These are phyloP conservation scores for Poecilia latipinna DNA, from an alignment of 2,113 vertebrate species.

Conservation along the genomic window DNA sequence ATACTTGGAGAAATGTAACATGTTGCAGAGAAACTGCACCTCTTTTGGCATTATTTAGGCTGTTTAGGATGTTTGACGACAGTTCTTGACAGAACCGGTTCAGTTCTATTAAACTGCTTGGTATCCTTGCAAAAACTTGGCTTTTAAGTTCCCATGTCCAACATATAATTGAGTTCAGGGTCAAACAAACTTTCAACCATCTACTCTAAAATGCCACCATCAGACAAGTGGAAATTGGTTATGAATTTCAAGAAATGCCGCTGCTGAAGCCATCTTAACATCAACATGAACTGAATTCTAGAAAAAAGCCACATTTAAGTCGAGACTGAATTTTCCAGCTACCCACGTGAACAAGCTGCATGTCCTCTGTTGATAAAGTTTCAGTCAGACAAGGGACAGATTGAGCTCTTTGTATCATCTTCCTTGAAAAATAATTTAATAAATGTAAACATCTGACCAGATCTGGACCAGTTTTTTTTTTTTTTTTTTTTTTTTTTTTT, in stretches of 20 bases:
- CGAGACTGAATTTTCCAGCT: too few relatives aligned
- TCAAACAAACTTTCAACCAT: not conserved
- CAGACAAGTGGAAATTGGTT: not conserved
- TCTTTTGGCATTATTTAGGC: not conserved
- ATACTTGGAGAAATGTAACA: not conserved
- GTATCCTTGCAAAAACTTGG: too few relatives aligned
- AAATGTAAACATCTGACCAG: not conserved
- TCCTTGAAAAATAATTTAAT: too few relatives aligned
- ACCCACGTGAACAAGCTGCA: too few relatives aligned
- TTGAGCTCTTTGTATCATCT: not conserved
- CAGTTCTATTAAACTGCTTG: not conserved
- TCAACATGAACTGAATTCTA: not conserved
- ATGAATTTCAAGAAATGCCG: not conserved
- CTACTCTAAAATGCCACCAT: not conserved
- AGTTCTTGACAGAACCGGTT: not conserved
- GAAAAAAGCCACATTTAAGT: too few relatives aligned
- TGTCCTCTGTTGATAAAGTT: too few relatives aligned
- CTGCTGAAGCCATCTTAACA: not conserved
- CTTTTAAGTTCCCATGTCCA: too few relatives aligned
- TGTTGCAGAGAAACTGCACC: not conserved
- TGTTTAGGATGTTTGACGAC: not conserved
- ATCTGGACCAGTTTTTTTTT: not conserved
- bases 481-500: not conserved
- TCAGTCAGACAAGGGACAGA: too few relatives aligned
- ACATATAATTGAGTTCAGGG: not conserved